Evolutionary conservation across 2,113 vertebrate genomes (phyloP).

Genomic region (Anhinga rufa): DNA sequence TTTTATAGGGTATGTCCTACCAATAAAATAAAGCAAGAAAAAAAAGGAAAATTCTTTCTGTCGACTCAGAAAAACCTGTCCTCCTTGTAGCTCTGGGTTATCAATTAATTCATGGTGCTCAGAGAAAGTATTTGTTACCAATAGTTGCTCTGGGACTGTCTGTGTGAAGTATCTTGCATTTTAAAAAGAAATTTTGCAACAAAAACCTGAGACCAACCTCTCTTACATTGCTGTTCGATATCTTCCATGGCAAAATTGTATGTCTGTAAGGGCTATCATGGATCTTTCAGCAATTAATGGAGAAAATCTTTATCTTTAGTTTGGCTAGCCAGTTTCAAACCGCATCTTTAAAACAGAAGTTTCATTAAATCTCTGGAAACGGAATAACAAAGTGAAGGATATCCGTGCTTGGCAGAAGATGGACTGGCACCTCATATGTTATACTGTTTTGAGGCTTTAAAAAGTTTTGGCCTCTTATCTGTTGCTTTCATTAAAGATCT

Average conservation of each 20-base stretch:
- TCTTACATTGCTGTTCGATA: not conserved
- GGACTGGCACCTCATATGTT: not conserved
- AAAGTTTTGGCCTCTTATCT: not conserved
- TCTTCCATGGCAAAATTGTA: not conserved
- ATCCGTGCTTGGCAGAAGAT: not conserved
- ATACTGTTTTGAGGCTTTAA: not conserved
- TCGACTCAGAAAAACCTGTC: not conserved
- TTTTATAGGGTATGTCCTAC: not conserved
- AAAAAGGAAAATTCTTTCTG: not conserved
- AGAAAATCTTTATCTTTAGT: not conserved
- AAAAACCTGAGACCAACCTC: not conserved
- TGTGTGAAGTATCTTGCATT: not conserved
- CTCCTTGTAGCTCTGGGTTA: not conserved
- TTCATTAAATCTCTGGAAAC: not conserved
- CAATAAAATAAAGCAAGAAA: not conserved
- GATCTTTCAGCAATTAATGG: not conserved
- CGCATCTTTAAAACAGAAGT: not conserved
- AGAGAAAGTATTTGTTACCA: not conserved
- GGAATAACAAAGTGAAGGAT: not conserved
- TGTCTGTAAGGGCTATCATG: not conserved
- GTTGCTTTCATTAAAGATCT: not conserved
- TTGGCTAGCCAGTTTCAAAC: not conserved
- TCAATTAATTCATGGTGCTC: not conserved
- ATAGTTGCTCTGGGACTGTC: not conserved
- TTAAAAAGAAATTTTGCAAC: not conserved